A percentile compares a stretch with the other conserved stretches of the same genome.
Conservation (phyloP, 2,797 vertebrate genomes). For the Coregonus suidteri region DNA sequence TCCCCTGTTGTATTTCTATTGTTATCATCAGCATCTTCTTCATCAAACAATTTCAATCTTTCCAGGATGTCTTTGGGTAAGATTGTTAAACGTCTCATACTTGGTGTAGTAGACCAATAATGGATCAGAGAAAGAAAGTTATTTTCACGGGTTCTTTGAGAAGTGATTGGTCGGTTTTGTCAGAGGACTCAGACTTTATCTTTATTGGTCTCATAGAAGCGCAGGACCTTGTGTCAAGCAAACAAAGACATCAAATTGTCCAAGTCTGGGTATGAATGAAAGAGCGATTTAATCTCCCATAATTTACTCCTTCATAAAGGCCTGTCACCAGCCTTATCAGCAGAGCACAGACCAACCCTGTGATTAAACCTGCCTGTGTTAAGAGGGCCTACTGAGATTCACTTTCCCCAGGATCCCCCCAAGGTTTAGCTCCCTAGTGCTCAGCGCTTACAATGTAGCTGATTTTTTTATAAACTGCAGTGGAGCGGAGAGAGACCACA, state of each 20-base stretch:
- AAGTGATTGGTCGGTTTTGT: not conserved
- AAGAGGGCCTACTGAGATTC: constrained; percentile 31
- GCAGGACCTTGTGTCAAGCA: constrained; percentile 11
- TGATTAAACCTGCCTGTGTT: constrained; percentile 43
- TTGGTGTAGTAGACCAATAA: too few species aligned
- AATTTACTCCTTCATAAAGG: constrained; percentile 14
- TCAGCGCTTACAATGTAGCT: constrained; percentile 1
- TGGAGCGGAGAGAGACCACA: constrained; percentile 10
- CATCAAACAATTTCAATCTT: too few species aligned
- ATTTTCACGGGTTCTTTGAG: not conserved
- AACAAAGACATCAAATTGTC: constrained; percentile 30
- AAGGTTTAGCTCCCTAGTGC: not conserved
- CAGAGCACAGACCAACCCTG: constrained; percentile 49
- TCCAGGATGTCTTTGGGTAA: too few species aligned
- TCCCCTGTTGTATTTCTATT: too few species aligned
- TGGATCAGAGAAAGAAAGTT: not conserved
- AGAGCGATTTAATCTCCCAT: constrained; percentile 22
- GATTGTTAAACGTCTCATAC: too few species aligned
- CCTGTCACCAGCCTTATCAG: constrained; percentile 57
- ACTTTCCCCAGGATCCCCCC: constrained; percentile 18
- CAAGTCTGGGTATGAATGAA: constrained; percentile 30
- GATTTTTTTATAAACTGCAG: constrained; percentile 20
- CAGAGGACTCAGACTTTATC: not conserved
- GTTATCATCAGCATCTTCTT: not conserved
- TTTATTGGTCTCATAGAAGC: constrained; percentile 17